phyloP scores from a whole-genome alignment of 2,797 vertebrate species.

The Eremophila alpestris region DNA sequence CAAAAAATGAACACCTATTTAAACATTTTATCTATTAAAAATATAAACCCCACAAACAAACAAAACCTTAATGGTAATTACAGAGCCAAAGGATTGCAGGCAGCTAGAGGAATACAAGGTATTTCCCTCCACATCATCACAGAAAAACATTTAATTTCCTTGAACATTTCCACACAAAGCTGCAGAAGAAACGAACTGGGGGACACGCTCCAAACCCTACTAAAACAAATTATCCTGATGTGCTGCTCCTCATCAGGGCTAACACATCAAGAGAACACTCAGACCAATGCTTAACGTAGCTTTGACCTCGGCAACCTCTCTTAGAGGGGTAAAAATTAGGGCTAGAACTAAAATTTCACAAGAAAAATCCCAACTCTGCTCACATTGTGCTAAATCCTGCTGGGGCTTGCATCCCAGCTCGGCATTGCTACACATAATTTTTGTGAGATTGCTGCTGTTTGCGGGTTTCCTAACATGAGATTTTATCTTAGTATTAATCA shows the following conservation, averaged over 20 bases:
- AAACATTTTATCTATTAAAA: not conserved
- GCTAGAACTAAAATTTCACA: not conserved
- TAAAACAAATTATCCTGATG: not conserved
- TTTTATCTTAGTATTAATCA: not conserved
- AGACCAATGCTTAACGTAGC: not conserved
- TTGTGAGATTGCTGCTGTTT: not conserved
- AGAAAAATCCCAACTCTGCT: not conserved
- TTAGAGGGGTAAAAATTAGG: not conserved
- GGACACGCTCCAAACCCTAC: not conserved
- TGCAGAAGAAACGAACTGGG: not conserved
- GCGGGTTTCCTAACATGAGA: rapidly evolving
- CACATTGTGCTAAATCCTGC: not conserved
- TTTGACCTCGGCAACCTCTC: not conserved
- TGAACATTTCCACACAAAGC: not conserved
- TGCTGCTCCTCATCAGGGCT: not conserved
- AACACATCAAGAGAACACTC: not conserved
- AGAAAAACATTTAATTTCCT: rapidly evolving
- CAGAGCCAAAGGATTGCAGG: rapidly evolving
- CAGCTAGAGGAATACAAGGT: not conserved
- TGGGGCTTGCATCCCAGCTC: not conserved
- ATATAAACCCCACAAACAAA: not conserved
- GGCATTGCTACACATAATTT: not conserved
- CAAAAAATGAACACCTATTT: not conserved
- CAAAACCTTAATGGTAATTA: not conserved
- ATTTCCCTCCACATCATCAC: not conserved